Percentiles rank a stretch among this genome's conserved stretches.
Conservation (phyloP, 2,797 vertebrate species). For the Prunella strophiata region DNA sequence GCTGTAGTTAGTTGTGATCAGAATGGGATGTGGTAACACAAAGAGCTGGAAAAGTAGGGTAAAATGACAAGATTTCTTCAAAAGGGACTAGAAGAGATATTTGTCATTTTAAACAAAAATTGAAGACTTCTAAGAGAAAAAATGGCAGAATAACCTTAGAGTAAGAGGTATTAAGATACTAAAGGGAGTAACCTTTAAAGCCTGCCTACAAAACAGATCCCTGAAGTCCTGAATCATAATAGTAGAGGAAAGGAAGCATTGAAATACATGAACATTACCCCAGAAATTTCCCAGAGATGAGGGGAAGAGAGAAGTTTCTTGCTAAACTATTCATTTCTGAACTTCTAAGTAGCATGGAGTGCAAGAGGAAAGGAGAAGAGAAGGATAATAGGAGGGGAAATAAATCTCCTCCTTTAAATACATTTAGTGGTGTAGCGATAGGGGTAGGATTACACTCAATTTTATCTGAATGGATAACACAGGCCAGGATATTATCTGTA, state of each 20-base stretch:
- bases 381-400: neutral
- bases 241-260: neutral
- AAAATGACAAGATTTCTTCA: neutral
- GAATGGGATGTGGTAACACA: neutral
- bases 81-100: neutral
- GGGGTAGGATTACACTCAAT: conserved; percentile 31
- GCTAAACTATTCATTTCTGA: conserved; percentile 24
- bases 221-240: conserved; percentile 25
- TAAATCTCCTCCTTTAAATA: conserved; percentile 33
- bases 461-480: conserved; percentile 26
- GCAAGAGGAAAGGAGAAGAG: neutral
- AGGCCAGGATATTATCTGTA: neutral
- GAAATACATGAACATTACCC: conserved; percentile 7
- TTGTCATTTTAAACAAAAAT: conserved; percentile 47
- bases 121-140: conserved; percentile 10
- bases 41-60: neutral
- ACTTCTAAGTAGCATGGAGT: neutral
- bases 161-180: conserved; percentile 39
- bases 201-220: conserved; percentile 6
- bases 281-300: neutral
- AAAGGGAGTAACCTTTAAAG: conserved; percentile 67
- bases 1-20: neutral
- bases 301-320: neutral
- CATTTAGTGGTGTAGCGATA: neutral
- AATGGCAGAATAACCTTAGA: conserved; percentile 49